Conservation (phyloP, 2,113 vertebrate genomes). For the Arenaria interpres region DNA sequence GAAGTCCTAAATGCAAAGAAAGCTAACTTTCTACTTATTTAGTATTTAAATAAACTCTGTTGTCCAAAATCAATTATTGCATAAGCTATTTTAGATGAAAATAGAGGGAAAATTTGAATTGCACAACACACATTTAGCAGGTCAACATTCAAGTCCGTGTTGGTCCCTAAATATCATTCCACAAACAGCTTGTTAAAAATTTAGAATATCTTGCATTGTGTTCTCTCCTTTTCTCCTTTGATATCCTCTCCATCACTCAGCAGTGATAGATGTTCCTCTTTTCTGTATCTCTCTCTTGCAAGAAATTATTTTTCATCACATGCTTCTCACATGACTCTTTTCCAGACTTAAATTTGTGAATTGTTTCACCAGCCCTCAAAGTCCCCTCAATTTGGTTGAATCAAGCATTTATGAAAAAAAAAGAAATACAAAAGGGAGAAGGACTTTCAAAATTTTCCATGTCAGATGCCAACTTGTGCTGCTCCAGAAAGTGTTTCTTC, state of each 20-base stretch:
- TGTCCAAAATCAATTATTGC: not conserved
- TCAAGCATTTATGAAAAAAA: not conserved
- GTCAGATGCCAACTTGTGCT: not conserved
- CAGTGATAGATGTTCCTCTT: not conserved
- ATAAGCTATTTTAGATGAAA: not conserved
- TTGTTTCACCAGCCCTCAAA: not conserved
- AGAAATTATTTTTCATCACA: not conserved
- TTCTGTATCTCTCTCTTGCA: not conserved
- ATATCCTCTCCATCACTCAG: not conserved
- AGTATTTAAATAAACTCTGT: not conserved
- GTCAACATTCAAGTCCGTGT: not conserved
- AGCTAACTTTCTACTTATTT: not conserved
- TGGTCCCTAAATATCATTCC: not conserved
- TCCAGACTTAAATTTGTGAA: not conserved
- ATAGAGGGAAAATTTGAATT: not conserved
- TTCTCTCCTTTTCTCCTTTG: not conserved
- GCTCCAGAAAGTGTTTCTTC: not conserved
- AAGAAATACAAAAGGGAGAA: not conserved
- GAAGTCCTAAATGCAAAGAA: not conserved
- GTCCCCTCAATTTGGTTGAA: not conserved
- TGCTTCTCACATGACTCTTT: not conserved
- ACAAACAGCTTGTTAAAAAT: not conserved
- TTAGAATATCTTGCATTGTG: not conserved
- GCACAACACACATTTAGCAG: not conserved
- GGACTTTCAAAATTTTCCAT: not conserved